Percentiles rank a stretch among this genome's conserved stretches.
Conservation (phyloP, 2,888 invertebrate species). For the Seira musarum region DNA sequence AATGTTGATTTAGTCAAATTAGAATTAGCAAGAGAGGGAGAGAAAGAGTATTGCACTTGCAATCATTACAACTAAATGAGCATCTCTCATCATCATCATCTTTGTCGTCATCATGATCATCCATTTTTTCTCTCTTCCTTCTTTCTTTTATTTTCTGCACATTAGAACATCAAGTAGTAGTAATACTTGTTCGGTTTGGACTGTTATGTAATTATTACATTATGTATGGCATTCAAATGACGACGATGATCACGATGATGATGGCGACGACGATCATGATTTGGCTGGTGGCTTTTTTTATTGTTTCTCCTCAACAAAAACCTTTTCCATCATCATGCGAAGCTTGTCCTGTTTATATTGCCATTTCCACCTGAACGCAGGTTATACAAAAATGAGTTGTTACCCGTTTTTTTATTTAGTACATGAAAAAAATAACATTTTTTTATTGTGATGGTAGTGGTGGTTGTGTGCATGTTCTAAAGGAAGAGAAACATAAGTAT, state of each 20-base stretch:
- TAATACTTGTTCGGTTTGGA: neutral
- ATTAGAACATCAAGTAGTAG: constrained; percentile 14
- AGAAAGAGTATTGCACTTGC: constrained; percentile 19
- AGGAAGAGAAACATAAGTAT: neutral
- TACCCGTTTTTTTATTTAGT: neutral
- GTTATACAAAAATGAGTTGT: constrained; percentile 2
- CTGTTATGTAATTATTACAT: constrained; percentile 19
- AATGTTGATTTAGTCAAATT: constrained; percentile 58
- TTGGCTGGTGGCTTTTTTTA: constrained; percentile 5
- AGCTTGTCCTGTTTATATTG: constrained; percentile 12
- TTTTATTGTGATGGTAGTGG: neutral
- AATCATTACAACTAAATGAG: constrained; percentile 39
- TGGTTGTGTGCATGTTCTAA: constrained; percentile 3
- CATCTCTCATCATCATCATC: constrained; percentile 23
- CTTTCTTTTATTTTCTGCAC: constrained; percentile 20
- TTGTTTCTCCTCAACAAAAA: neutral
- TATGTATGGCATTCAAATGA: constrained; percentile 14
- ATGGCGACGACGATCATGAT: constrained; percentile 6
- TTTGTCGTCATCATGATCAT: neutral
- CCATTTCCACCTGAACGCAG: constrained; percentile 6
- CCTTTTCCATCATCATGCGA: neutral
- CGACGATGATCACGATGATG: neutral
- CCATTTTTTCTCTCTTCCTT: constrained; percentile 12
- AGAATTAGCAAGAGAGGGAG: constrained; percentile 53
- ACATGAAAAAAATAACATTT: neutral